Percentiles rank a stretch among this genome's conserved stretches.
Conservation (phyloP, 2,888 invertebrate genomes). For the Hydriomena furcata region DNA sequence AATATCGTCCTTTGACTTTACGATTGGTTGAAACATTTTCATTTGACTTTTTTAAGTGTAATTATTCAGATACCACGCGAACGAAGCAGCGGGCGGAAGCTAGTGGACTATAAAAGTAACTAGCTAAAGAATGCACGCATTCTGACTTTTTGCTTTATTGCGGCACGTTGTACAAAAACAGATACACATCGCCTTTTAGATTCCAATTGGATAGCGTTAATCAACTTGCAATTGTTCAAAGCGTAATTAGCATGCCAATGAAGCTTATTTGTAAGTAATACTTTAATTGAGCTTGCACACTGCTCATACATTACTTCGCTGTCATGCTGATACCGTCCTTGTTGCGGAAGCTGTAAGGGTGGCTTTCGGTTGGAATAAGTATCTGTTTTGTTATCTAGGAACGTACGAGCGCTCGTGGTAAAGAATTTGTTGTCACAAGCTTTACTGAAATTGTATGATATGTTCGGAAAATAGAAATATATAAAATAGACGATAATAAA, state of each 20-base stretch:
- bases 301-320: not conserved
- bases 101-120: not conserved
- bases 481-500: too few relatives aligned
- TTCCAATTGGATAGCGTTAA: slow-evolving; percentile 21
- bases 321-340: not conserved
- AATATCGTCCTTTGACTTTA: too few relatives aligned
- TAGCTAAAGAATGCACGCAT: slow-evolving; percentile 1
- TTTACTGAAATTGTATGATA: too few relatives aligned
- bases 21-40: too few relatives aligned
- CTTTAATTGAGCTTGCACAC: slow-evolving; percentile 40
- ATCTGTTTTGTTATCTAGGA: slow-evolving; percentile 11
- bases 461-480: too few relatives aligned
- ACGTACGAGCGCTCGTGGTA: not conserved
- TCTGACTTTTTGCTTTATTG: slow-evolving; percentile 6
- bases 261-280: slow-evolving; percentile 42
- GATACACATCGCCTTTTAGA: slow-evolving; percentile 17
- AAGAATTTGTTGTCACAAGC: not conserved
- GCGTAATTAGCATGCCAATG: slow-evolving; percentile 34
- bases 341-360: not conserved
- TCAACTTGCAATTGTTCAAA: slow-evolving; percentile 25
- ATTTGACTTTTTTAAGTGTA: too few relatives aligned
- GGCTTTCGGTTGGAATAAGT: not conserved
- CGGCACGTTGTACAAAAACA: slow-evolving; percentile 3
- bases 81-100: too few relatives aligned
- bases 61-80: too few relatives aligned